Percentiles rank a stretch among this genome's conserved stretches.
phyloP scores from a whole-genome alignment of 2,113 vertebrate genomes.

The Vicugna pacos region DNA sequence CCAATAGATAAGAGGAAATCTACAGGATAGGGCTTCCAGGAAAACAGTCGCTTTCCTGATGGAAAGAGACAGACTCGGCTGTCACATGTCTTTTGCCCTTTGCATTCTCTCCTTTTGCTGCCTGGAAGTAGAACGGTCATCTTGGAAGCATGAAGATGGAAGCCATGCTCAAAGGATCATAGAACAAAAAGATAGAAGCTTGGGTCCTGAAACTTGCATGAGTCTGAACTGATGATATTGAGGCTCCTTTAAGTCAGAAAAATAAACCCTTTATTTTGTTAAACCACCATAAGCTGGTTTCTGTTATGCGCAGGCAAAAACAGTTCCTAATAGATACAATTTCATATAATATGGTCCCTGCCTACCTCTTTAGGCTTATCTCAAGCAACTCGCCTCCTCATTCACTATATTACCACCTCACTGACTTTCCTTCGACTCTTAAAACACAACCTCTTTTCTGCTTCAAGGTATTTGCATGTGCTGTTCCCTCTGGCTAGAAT shows the following conservation, averaged over 20 bases:
- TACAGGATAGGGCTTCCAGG: not conserved
- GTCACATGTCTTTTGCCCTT: not conserved
- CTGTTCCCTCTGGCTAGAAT: not conserved
- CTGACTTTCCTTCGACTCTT: not conserved
- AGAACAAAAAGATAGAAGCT: slow-evolving; percentile 12
- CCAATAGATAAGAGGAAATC: not conserved
- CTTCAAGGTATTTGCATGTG: slow-evolving; percentile 6
- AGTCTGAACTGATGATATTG: not conserved
- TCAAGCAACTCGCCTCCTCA: not conserved
- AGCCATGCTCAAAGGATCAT: not conserved
- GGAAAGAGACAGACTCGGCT: slow-evolving; percentile 10
- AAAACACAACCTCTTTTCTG: not conserved
- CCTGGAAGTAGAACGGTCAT: not conserved
- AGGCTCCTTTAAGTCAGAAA: not conserved
- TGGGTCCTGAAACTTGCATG: not conserved
- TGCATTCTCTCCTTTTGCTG: not conserved
- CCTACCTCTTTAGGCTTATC: not conserved
- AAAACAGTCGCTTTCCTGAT: slow-evolving; percentile 15
- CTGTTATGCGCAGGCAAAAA: not conserved
- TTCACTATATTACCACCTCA: not conserved
- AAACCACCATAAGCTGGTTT: slow-evolving; percentile 13
- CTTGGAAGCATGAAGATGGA: not conserved
- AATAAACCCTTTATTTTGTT: slow-evolving; percentile 28
- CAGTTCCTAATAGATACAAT: not conserved
- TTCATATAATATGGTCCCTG: not conserved